Evolutionary conservation across 2,888 invertebrate species (phyloP), one percentile per base, ranked within the genome.

Genomic region (Phorcus lineatus): DNA sequence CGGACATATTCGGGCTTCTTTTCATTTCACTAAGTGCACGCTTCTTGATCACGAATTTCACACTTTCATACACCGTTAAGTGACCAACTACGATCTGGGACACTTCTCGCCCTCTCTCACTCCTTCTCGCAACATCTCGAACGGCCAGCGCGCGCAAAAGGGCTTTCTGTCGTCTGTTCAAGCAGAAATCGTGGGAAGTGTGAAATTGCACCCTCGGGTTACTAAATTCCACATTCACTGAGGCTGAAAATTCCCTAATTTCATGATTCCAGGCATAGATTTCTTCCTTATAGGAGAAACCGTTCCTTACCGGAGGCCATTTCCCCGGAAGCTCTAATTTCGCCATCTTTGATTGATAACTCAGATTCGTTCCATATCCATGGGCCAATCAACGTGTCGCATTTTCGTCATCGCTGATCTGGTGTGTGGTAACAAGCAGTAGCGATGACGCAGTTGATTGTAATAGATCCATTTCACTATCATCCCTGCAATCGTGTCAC

Each of bases 161-260:
- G 47, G 67, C 24, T 67, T 78, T 66, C 52, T 19, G 53, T 74
- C 67, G 79, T 47, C 79, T 74, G 54, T 57, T 79, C 74, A 36
- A 24, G 76, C 40, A 74, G 79, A 74, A 70, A 54, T 54, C 36
- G 57, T 40, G 55, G 54, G 74, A 79, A 53, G 79, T 79, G 79
- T 79, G 79, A 79, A 79, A 79, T 79, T 79, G 79, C 74, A 40
- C 79, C 79, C 79, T 74, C 55, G 62, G 74, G 79, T 54, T 74
- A 70, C 28, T 62, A 70, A 74, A 79, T 79, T 79, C 79, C 40
- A 40, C 52, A 79, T 57, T 74, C 79, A 74, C 22, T 57, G 74
- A 74, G 31, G 79, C 79, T 40, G 74, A 79, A 74, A 79, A 55
- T 74, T 79, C 40, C 74, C 79, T 74, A 79, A 79, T 79, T 79